Evolutionary conservation across 1,140 invertebrate genomes (phyloP), one percentile per base, ranked within the genome.

Genomic region (Drosophila littoralis): DNA sequence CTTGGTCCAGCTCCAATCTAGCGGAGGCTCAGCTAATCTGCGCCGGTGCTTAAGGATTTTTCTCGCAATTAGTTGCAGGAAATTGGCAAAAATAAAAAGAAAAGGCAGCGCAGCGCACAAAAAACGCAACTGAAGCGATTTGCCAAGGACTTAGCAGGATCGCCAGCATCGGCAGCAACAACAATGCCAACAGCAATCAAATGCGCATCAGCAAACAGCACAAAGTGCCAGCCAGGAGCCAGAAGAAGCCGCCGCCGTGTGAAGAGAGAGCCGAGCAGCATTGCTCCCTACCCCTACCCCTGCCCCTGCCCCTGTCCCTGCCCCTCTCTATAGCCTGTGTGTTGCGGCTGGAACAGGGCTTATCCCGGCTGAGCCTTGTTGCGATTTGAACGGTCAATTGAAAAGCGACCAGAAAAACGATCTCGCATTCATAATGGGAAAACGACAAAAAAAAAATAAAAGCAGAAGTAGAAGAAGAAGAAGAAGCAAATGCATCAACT

Each of bases 371-470:
- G 72, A 91, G 81, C 90, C 86, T 78, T 89, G 84, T 88, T 90
- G 76, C 90, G 81, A 88, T 74, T 81, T 79, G 60, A 78, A 90
- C 78, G 90, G 90, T 91, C 90, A 91, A 91, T 91, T 91, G 90
- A 91, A 90, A 91, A 76, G 75, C 80, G 80, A 40, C 77, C 84
- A 74, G 74, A 51, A 79, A 81, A 86, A 82, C 82, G 82, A 89
- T 89, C 84, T 65, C 22, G 55, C 22, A 46, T 60, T 65, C 28
- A 58, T 69, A 73, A 69, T 50, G 43, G 55, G 48, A 79, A 61
- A 54, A 32, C 52, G 51, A 54, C 12, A n/a, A 7, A 10, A 7
- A 33, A 6, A 52, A 10, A 65, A 6, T 5, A 42, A 51, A 10
- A 22, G 50, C 22, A 28, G 9, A 12, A 10, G 12, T 6, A 51